A percentile compares a stretch with the other conserved stretches of the same genome.
Evolutionary conservation across 2,797 vertebrate genomes (phyloP).

Genomic region (Gephyroberyx darwinii): DNA sequence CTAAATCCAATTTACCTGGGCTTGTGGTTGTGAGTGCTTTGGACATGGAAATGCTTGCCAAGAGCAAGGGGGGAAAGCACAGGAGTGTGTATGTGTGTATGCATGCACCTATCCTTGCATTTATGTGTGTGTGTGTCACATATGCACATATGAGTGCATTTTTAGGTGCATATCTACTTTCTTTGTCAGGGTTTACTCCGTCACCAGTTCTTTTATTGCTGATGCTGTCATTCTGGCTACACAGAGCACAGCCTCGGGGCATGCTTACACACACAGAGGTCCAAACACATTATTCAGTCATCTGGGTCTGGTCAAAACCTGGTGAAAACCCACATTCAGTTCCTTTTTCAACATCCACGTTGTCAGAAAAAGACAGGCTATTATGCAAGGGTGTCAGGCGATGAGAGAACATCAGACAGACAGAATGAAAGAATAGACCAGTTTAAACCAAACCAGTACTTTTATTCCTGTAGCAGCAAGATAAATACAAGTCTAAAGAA

Average conservation of each 20-base stretch:
- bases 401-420: slow-evolving; percentile 29
- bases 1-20: slow-evolving; percentile 47
- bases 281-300: slow-evolving; percentile 51
- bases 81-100: too few species aligned
- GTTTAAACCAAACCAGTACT: slow-evolving; percentile 26
- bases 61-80: slow-evolving; percentile 18
- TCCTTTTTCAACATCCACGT: slow-evolving; percentile 36
- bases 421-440: slow-evolving; percentile 20
- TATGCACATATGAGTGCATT: not conserved
- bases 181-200: slow-evolving; percentile 24
- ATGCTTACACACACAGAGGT: slow-evolving; percentile 43
- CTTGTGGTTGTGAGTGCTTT: slow-evolving; percentile 27
- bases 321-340: slow-evolving; percentile 38
- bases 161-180: slow-evolving; percentile 21
- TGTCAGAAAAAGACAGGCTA: slow-evolving; percentile 32
- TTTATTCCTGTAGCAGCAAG: slow-evolving; percentile 2
- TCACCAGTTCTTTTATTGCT: slow-evolving; percentile 45
- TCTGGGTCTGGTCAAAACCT: slow-evolving; percentile 49
- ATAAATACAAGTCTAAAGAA: slow-evolving; percentile 30
- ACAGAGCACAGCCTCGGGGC: slow-evolving; percentile 29
- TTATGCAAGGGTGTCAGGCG: slow-evolving; percentile 39
- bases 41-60: slow-evolving; percentile 49
- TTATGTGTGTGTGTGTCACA: not conserved
- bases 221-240: slow-evolving; percentile 46
- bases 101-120: too few species aligned